phyloP scores from a whole-genome alignment of 2,888 invertebrate species.

The Isoperla grammatica region DNA sequence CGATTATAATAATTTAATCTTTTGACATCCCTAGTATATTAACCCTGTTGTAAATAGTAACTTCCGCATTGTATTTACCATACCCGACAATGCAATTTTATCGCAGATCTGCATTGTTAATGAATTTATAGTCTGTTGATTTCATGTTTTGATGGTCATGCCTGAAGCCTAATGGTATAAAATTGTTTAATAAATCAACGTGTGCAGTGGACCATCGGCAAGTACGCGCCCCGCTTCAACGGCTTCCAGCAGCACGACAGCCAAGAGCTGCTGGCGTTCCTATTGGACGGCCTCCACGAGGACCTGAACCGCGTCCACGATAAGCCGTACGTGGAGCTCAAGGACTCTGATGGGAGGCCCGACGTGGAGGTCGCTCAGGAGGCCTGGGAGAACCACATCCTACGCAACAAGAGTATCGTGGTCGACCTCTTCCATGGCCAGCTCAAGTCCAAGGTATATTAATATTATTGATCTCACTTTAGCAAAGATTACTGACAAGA shows the following conservation, averaged over 20 bases:
- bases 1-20: no score
- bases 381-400: constrained; percentile 79
- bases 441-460: constrained; percentile 70
- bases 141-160: no score
- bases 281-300: constrained; percentile 87
- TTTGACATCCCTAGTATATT: no score
- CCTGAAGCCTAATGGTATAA: no score
- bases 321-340: constrained; percentile 61
- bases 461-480: no score
- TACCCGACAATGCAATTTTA: no score
- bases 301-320: constrained; percentile 77
- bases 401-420: constrained; percentile 79
- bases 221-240: constrained; percentile 78
- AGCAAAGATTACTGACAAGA: no score
- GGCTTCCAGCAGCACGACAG: constrained; percentile 93
- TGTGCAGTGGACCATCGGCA: constrained; percentile 75
- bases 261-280: constrained; percentile 85
- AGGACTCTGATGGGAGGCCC: constrained; percentile 70
- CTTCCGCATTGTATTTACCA: no score
- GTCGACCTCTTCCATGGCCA: constrained; percentile 91
- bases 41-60: no score
- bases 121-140: no score
- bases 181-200: no score
- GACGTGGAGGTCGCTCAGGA: constrained; percentile 57
- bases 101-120: no score